phyloP scores from a whole-genome alignment of 2,797 vertebrate genomes.

The Scolopax bukidnonensis region DNA sequence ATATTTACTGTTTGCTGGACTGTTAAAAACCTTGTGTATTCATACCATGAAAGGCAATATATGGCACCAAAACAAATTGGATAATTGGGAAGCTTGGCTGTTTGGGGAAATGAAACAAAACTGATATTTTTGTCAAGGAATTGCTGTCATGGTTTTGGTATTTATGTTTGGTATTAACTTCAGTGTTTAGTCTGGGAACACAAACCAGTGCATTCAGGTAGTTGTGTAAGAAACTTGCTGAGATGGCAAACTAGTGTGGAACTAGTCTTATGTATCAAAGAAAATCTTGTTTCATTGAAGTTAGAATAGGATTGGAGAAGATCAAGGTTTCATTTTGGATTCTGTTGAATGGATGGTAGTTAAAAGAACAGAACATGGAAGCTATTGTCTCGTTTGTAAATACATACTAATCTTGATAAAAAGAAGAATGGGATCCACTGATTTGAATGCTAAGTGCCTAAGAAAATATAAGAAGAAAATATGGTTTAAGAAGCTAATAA shows the following conservation, averaged over 20 bases:
- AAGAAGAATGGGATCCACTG: not conserved
- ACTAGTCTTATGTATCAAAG: not conserved
- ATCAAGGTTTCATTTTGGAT: not conserved
- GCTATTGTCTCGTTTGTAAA: not conserved
- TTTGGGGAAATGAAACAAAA: not conserved
- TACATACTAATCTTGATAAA: not conserved
- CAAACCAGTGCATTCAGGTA: conserved; percentile 1
- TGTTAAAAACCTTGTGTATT: not conserved
- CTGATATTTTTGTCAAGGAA: conserved; percentile 30
- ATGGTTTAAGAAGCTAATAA: not conserved
- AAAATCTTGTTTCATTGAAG: not conserved
- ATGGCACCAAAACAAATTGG: not conserved
- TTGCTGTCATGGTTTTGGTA: not conserved
- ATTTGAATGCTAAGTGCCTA: not conserved
- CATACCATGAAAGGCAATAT: conserved; percentile 6
- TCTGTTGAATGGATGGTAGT: not conserved
- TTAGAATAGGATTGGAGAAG: not conserved
- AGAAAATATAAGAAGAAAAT: not conserved
- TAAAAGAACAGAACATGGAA: not conserved
- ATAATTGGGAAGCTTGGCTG: not conserved
- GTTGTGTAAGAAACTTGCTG: conserved; percentile 30
- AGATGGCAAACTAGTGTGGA: not conserved
- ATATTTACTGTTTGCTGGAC: not conserved
- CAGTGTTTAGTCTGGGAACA: not conserved
- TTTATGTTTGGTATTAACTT: conserved; percentile 1